A percentile compares a stretch with the other conserved stretches of the same genome.
Conservation (phyloP, 2,888 invertebrate species). For the Troides aeacus region DNA sequence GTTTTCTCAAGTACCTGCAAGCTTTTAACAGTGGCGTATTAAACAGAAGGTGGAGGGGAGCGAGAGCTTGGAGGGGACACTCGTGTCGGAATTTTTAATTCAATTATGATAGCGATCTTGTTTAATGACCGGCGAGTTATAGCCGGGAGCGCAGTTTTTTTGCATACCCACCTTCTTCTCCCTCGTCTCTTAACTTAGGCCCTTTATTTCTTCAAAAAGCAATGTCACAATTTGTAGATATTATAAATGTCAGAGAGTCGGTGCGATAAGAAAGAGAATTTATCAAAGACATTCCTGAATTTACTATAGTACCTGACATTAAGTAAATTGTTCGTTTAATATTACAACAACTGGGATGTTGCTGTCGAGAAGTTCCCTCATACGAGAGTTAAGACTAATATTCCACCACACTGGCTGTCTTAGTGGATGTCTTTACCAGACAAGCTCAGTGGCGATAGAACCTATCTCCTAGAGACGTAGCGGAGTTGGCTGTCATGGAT, state of each 20-base stretch:
- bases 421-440: background rate
- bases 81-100: conserved; percentile 80
- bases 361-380: background rate
- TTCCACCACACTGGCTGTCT: too few species aligned
- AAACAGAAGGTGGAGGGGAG: conserved; percentile 9
- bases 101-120: conserved; percentile 80
- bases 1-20: conserved; percentile 19
- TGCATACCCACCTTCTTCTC: conserved; percentile 41
- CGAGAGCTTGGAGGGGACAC: conserved; percentile 44
- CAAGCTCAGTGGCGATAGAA: too few species aligned
- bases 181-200: conserved; percentile 33
- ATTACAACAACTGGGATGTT: too few species aligned
- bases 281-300: too few species aligned
- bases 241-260: conserved; percentile 12
- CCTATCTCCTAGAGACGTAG: too few species aligned
- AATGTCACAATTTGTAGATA: conserved; percentile 24
- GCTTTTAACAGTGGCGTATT: conserved; percentile 16
- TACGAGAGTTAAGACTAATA: too few species aligned
- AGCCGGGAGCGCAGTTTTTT: conserved; percentile 25
- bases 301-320: too few species aligned
- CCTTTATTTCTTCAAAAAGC: conserved; percentile 29
- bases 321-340: too few species aligned
- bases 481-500: too few species aligned
- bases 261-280: conserved; percentile 1
- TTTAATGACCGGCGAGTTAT: conserved; percentile 62